Conservation (phyloP, 2,113 vertebrate genomes). For the Cyprinodon brontotheroides region DNA sequence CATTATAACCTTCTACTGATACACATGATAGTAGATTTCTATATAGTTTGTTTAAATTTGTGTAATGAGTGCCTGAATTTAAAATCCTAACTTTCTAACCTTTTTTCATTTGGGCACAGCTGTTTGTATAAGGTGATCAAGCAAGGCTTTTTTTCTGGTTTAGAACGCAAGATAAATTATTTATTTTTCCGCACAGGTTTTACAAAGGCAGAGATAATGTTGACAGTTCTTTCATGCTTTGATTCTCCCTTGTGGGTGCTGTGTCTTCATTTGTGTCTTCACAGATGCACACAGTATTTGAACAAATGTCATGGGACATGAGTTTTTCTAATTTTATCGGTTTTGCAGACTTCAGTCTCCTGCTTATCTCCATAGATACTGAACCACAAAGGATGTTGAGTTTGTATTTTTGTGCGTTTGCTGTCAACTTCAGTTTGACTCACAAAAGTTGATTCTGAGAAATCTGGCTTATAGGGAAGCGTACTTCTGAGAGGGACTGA, state of each 20-base stretch:
- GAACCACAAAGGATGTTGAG: neutral
- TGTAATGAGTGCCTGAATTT: neutral
- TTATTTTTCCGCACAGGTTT: neutral
- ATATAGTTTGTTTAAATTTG: neutral
- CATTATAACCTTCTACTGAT: neutral
- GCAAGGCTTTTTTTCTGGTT: neutral
- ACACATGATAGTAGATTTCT: neutral
- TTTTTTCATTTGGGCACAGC: neutral
- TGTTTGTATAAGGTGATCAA: neutral
- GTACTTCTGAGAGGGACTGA: neutral
- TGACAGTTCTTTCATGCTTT: neutral
- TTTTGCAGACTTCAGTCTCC: neutral
- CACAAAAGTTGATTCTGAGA: neutral
- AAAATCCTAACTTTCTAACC: neutral
- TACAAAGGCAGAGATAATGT: neutral
- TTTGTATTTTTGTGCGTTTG: constrained; percentile 1
- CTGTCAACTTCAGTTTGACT: neutral
- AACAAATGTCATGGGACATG: neutral
- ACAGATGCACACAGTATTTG: neutral
- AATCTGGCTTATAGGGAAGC: neutral
- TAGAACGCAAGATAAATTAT: neutral
- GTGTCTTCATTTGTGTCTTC: neutral
- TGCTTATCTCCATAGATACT: neutral
- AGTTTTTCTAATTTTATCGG: neutral
- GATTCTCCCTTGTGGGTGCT: neutral